Percentiles rank a stretch among this genome's conserved stretches.
Evolutionary conservation across 2,113 vertebrate genomes (phyloP).

Genomic region (Neodontobutis hainanensis): DNA sequence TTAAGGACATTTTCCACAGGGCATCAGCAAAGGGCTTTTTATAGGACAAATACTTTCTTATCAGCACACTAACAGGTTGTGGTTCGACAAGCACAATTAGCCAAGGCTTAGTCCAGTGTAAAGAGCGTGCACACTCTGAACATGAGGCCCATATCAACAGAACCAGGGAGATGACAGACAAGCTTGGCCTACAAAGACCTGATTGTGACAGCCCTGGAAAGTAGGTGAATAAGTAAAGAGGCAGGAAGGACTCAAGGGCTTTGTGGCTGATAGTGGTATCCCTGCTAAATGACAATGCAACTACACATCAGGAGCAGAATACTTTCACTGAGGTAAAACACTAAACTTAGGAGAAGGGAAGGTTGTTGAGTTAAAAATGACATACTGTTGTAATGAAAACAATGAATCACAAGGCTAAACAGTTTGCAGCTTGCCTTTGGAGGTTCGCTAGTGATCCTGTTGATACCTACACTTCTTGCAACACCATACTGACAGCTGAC

Average conservation of each 20-base stretch:
- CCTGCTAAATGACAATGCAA: conserved; percentile 48
- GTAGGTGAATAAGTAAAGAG: conserved; percentile 42
- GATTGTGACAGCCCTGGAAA: conserved; percentile 61
- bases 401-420: conserved; percentile 17
- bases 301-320: conserved; percentile 36
- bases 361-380: conserved; percentile 32
- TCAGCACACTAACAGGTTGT: conserved; percentile 75
- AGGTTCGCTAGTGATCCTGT: conserved; percentile 13
- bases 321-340: conserved; percentile 43
- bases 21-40: conserved; percentile 26
- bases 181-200: conserved; percentile 68
- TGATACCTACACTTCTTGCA: conserved; percentile 43
- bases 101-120: conserved; percentile 67
- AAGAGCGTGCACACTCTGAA: conserved; percentile 60
- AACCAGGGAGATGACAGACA: conserved; percentile 76
- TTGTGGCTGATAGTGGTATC: conserved; percentile 54
- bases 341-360: conserved; percentile 27
- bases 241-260: conserved; percentile 55
- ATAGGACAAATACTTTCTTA: conserved; percentile 77
- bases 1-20: conserved; percentile 20
- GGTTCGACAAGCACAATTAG: conserved; percentile 80
- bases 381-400: conserved; percentile 18
- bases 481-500: conserved; percentile 50
- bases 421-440: conserved; percentile 17
- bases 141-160: conserved; percentile 72